Evolutionary conservation across 2,113 vertebrate genomes (phyloP).

Genomic region (Phocoena sinus): DNA sequence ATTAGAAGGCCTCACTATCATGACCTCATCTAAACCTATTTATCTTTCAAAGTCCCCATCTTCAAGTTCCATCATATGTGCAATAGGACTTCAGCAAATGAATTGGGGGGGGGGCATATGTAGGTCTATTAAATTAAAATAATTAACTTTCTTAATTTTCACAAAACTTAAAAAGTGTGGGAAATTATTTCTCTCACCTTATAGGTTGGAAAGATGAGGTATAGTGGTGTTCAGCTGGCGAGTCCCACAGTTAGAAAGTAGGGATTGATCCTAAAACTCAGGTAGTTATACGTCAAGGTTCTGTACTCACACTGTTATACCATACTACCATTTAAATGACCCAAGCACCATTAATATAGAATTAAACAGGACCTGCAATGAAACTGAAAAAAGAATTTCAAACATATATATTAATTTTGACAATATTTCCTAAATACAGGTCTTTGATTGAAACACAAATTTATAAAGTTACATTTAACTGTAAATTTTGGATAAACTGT

Average conservation of each 20-base stretch:
- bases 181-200: background rate
- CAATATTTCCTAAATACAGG: background rate
- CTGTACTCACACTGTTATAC: background rate
- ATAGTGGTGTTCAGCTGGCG: background rate
- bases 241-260: background rate
- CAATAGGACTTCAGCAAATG: background rate
- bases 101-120: background rate
- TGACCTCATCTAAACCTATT: background rate
- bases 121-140: background rate
- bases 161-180: background rate
- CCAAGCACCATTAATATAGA: background rate
- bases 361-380: background rate
- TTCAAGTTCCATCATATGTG: background rate
- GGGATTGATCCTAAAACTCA: background rate
- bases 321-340: background rate
- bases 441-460: background rate
- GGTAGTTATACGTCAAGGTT: background rate
- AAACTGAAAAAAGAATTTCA: background rate
- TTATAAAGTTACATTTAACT: background rate
- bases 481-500: background rate
- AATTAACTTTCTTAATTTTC: background rate
- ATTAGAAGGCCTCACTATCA: background rate
- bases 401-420: background rate
- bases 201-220: background rate
- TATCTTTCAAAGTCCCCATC: background rate